Base-by-base conservation (phyloP, 2,113 vertebrate species). In the Rhombomys opimus region DNA sequence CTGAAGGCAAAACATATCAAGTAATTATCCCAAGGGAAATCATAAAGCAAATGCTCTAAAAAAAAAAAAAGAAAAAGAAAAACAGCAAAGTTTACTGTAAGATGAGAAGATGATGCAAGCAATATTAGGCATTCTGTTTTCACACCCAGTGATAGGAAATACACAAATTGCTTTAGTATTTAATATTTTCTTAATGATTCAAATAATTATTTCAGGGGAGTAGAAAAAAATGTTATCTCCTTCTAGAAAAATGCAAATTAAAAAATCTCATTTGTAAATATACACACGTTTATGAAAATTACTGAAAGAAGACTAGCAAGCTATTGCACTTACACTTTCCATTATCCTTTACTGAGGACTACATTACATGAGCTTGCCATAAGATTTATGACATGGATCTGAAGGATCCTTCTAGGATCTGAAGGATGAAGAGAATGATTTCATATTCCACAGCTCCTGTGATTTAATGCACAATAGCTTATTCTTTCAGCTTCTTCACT, bases 151-250 rank as follows among this genome's bases (percentile, higher is more conserved):
- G 72, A 72, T 30, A 75, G 0, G 82, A 87, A 91, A 86, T 15
- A 50, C 1, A 82, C 15, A 90, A 92, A 63, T 77, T 82, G 7
- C 75, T 67, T 82, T 63, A 23, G n/a, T 18, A 67, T 85, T 87
- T 18, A 65, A 30, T 82, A 84, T 88, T 89, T 77, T 20, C 92
- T 96, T 84, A 87, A 65, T 72, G 85, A 77, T 68, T 89, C 14
- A 94, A 2, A 67, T 61, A 89, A 89, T 32, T 54, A 30, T 95
- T 8, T 89, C 35, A 65, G 0, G 68, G 20, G 61, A 2, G 76
- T 32, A n/a, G 2, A 20, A 15, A 22, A 30, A 15, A 23, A 32
- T 52, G 41, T 32, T 76, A 27, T 13, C 82, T 22, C 2, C 10
- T 94, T 32, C 35, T 77, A 10, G 25, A 50, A 32, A 88, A 57